Evolutionary conservation across 1,140 invertebrate genomes (phyloP), one percentile per base, ranked within the genome.

Genomic region (Sinonovacula constricta): DNA sequence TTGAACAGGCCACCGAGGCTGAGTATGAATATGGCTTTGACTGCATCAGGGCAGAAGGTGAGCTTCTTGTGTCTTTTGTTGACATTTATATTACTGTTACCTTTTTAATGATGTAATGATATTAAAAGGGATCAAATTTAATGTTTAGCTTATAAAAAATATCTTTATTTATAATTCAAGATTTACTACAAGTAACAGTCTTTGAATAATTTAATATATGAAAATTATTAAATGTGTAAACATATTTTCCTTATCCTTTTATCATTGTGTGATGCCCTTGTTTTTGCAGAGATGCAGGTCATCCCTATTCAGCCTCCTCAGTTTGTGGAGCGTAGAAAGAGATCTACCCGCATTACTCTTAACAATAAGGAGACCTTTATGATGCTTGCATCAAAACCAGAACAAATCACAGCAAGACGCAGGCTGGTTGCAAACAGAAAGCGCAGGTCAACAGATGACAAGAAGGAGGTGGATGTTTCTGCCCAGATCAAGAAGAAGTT

Each of bases 11-110:
- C 0, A 97, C 97, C 0, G 93, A 94, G 51, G 95, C 97, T 87
- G 96, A 99, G 89, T 99, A 98, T 90, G 95, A 96, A 80, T 95
- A 95, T 88, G 95, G 95, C 84, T 99, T 98, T 91, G 94, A 98
- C 88, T 99, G 98, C 87, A 88, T 94, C 2, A 95, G 94, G 86
- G 98, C 98, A 88, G 97, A 96, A 91, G 98, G 97, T 98, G 93
- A 93, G 95, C 56, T 68, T 33, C n/a, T n/a, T n/a, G n/a, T n/a
- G n/a, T n/a, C n/a, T n/a, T n/a, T n/a, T n/a, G n/a, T n/a, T n/a
- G n/a, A n/a, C n/a, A n/a, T n/a, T n/a, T n/a, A n/a, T n/a, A n/a
- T n/a, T n/a, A n/a, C n/a, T n/a, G n/a, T n/a, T n/a, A n/a, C n/a
- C n/a, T n/a, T n/a, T n/a, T n/a, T n/a, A n/a, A n/a, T n/a, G n/a